Evolutionary conservation across 2,113 vertebrate genomes (phyloP).

Genomic region (Cyanoramphus novaezelandiae): DNA sequence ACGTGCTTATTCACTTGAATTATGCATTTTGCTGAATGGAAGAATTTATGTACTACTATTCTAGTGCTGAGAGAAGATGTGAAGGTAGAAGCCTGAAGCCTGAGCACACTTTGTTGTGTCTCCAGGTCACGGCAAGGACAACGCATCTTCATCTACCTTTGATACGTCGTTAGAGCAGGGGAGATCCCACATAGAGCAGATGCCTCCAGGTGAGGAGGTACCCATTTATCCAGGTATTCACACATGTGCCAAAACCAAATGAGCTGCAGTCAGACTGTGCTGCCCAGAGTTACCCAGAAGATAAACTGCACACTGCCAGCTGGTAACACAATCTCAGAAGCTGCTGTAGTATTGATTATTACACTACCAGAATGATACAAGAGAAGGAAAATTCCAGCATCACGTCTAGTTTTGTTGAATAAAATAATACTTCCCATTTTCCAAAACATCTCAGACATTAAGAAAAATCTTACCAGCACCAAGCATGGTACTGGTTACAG

Average conservation of each 20-base stretch:
- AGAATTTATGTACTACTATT: neutral
- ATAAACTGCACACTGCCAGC: neutral
- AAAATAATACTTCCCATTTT: neutral
- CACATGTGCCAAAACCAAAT: neutral
- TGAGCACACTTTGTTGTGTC: neutral
- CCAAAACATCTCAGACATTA: neutral
- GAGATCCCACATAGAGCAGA: neutral
- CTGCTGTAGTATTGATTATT: neutral
- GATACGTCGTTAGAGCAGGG: neutral
- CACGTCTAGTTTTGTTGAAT: neutral
- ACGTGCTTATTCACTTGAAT: neutral
- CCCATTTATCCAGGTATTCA: fast-evolving
- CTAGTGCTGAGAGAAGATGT: neutral
- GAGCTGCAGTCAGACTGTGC: neutral
- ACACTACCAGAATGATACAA: neutral
- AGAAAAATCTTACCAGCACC: neutral
- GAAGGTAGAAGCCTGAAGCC: neutral
- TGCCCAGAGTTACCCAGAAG: neutral
- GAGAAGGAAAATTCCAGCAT: neutral
- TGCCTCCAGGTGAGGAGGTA: neutral
- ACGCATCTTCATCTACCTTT: neutral
- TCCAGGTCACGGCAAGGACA: neutral
- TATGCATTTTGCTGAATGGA: neutral
- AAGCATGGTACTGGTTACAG: neutral
- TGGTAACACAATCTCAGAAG: neutral